These are phyloP conservation scores for Charadrius vociferus DNA, from an alignment of 2,113 vertebrate genomes.

Conservation along the genomic window DNA sequence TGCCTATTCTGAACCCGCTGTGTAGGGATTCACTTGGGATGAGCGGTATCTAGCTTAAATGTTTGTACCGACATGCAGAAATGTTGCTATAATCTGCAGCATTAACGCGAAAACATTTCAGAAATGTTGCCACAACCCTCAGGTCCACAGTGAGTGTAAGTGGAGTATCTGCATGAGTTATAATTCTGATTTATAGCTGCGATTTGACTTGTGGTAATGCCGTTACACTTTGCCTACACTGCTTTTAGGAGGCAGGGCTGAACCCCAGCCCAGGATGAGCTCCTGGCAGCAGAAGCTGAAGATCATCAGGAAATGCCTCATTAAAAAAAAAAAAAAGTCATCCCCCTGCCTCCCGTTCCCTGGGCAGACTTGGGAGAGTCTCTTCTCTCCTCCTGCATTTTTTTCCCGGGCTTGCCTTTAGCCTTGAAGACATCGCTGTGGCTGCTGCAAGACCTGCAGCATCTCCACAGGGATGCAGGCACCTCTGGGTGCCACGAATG, in stretches of 20 bases:
- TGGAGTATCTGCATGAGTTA: accelerated
- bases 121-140: accelerated
- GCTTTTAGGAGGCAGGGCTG: background rate
- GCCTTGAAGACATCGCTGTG: background rate
- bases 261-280: background rate
- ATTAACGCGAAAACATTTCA: accelerated
- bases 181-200: background rate
- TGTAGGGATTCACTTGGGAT: accelerated
- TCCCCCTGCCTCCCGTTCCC: accelerated
- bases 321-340: background rate
- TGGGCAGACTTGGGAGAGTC: background rate
- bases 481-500: accelerated
- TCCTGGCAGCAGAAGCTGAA: background rate
- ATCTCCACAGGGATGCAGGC: accelerated
- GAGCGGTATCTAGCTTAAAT: accelerated
- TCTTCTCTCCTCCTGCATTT: background rate
- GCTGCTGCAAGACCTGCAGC: background rate
- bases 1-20: accelerated
- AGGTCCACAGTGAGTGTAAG: accelerated
- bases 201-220: accelerated
- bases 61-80: accelerated
- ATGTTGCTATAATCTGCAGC: accelerated
- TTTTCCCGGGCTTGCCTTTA: background rate
- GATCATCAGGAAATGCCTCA: background rate
- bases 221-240: accelerated